Evolutionary conservation across 2,888 invertebrate species (phyloP), one percentile per base, ranked within the genome.

Genomic region (Villa cingulata): DNA sequence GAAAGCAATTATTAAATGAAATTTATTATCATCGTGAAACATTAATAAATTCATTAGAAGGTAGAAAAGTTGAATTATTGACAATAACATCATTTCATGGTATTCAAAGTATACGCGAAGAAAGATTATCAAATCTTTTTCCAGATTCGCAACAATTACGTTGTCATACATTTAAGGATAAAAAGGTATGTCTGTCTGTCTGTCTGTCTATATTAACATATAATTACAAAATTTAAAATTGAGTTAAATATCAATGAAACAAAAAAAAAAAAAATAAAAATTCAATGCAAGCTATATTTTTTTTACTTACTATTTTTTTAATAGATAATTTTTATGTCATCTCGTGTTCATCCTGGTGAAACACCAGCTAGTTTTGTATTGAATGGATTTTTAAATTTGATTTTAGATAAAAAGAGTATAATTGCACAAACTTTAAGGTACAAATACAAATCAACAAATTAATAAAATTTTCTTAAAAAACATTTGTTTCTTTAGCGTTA

Each of bases 311-410:
- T 16, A 27, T 50, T 36, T 44, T 44, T 12, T 29, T 32, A 37
- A 41, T 62, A 84, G 83, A 77, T 90, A 7, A 81, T 88, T 57
- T 83, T 91, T 64, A 71, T 92, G 58, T 89, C 87, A 50, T 89
- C 90, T 5, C 74, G 92, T 51, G 91, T 92, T 44, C 92, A 92
- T 68, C 91, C 91, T 15, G 91, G 91, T 2, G 92, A 92, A 70
- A 90, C 90, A 0, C 91, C 90, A 2, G 86, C 88, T 2, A 88
- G 86, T 66, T 88, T 86, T 69, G 90, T 91, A 15, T 81, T 91
- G 66, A 89, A 90, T 65, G 92, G 92, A 1, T 81, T 91, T 58
- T 70, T 92, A 9, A 83, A 87, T 62, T 78, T 88, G 40, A 70
- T 92, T 38, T 66, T 91, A 17, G 78, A 74, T 50, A 75, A 80